Conservation (phyloP, 2,113 vertebrate genomes). For the Gymnarchus niloticus region DNA sequence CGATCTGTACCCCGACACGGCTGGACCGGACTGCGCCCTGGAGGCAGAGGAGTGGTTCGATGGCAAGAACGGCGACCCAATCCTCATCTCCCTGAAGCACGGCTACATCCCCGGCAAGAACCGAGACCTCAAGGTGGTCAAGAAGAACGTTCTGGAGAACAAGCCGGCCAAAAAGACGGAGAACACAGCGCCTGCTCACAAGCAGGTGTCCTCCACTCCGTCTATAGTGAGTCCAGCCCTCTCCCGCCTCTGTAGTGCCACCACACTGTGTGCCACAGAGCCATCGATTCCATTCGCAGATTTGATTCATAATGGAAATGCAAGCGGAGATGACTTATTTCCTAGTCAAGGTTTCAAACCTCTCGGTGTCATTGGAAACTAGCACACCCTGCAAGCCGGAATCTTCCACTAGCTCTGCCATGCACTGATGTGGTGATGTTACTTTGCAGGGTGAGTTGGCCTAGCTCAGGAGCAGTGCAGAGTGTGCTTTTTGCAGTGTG, state of each 20-base stretch:
- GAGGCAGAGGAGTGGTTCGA: slow-evolving; percentile 95
- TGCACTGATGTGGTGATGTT: neutral
- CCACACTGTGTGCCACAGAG: neutral
- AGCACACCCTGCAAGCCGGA: neutral
- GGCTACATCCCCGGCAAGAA: slow-evolving; percentile 90
- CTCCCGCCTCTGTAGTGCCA: neutral
- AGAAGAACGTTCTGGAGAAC: slow-evolving; percentile 85
- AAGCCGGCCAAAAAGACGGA: slow-evolving; percentile 79
- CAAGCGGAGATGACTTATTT: neutral
- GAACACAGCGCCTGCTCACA: slow-evolving; percentile 65
- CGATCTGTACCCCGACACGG: slow-evolving; percentile 89
- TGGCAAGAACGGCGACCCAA: slow-evolving; percentile 82
- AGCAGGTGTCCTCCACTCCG: slow-evolving; percentile 56
- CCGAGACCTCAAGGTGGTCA: slow-evolving; percentile 90
- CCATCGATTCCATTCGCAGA: neutral
- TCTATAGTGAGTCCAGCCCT: slow-evolving; percentile 51
- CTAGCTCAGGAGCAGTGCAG: neutral
- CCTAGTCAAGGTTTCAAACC: neutral
- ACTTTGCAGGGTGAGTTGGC: too few relatives aligned
- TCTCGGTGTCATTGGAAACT: neutral
- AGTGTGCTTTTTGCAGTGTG: neutral
- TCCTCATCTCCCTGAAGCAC: slow-evolving; percentile 90
- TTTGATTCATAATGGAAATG: neutral
- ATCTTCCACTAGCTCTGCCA: neutral
- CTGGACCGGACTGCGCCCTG: slow-evolving; percentile 81